Evolutionary conservation across 1,140 invertebrate genomes (phyloP).

Genomic region (Aporrectodea caliginosa): DNA sequence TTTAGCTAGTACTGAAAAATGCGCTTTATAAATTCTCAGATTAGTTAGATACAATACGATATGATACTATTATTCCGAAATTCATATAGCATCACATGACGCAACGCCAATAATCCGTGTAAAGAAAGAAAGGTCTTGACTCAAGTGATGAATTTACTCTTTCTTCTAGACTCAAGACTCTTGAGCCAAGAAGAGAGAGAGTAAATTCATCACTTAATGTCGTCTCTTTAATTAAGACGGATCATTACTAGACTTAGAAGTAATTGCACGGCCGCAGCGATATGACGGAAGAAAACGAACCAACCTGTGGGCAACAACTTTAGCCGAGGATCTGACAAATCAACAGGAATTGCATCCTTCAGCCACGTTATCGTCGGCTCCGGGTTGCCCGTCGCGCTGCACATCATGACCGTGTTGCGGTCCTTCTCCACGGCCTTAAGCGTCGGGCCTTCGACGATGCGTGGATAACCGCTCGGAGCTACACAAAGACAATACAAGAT

Average conservation of each 20-base stretch:
- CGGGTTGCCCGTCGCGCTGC: constrained; percentile 79
- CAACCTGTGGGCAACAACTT: constrained; percentile 71
- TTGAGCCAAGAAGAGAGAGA: too few species aligned
- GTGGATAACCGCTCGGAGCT: constrained; percentile 80
- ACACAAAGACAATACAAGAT: constrained; percentile 10
- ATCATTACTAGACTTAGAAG: too few species aligned
- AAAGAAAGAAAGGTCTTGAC: neutral
- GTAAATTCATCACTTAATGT: too few species aligned
- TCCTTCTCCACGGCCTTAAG: constrained; percentile 91
- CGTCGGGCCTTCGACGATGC: constrained; percentile 75
- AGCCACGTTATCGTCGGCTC: constrained; percentile 85
- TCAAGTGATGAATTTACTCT: neutral
- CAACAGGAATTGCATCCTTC: constrained; percentile 82
- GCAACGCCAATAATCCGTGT: too few species aligned
- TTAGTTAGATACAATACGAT: too few species aligned
- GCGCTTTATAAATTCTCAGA: too few species aligned
- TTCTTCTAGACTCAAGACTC: too few species aligned
- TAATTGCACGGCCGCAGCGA: neutral
- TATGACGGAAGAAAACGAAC: neutral
- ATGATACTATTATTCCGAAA: too few species aligned
- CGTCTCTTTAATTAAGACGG: too few species aligned
- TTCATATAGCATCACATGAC: too few species aligned
- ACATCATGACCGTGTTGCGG: constrained; percentile 81
- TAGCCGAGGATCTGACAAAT: constrained; percentile 73
- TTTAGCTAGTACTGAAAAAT: too few species aligned